Base-by-base conservation (phyloP, 1,140 invertebrate genomes). In the Sinella curviseta region DNA sequence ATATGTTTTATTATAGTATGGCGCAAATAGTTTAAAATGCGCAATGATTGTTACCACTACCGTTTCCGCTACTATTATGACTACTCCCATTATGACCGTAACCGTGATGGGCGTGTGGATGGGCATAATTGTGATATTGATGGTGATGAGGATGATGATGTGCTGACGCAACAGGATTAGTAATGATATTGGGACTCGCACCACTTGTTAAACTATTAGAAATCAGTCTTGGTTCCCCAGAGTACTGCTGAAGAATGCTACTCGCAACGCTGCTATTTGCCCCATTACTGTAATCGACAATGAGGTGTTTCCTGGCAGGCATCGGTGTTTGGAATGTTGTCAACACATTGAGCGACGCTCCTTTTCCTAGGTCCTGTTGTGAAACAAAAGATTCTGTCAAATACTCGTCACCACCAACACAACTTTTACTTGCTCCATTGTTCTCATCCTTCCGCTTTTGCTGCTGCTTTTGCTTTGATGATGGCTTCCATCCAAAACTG, bases 321-420 rank as follows among this genome's bases (percentile, higher is more conserved):
- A 83, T 73, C n/a, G 81, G 81, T 20, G 83, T 82, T 31, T 77
- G 75, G 81, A 83, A 83, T 81, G 83, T 83, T 78, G 81, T 82
- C 70, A 83, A 76, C 26, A 83, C 83, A 48, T 81, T 81, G 3
- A 82, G 65, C 1, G 83, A 83, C 12, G 75, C 55, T 54, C 81
- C 83, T 54, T 83, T 82, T 20, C 79, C 81, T 31, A 81, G 30
- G 4, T 35, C 77, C 31, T 36, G 77, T 28, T 2, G 12, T 14
- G 74, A 75, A 36, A 48, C 20, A 75, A 75, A 75, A 75, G 74
- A 75, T 48, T 48, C 30, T 74, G 70, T 74, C 70, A 74, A 74
- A 74, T 60, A 60, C 24, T 60, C 65, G 24, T 70, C 65, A 70
- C 31, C 31, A 70, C 30, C 31, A n/a, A 12, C 28, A 70, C 14